Base-by-base conservation (phyloP, 2,888 invertebrate species). In the Eremobia ochroleuca region DNA sequence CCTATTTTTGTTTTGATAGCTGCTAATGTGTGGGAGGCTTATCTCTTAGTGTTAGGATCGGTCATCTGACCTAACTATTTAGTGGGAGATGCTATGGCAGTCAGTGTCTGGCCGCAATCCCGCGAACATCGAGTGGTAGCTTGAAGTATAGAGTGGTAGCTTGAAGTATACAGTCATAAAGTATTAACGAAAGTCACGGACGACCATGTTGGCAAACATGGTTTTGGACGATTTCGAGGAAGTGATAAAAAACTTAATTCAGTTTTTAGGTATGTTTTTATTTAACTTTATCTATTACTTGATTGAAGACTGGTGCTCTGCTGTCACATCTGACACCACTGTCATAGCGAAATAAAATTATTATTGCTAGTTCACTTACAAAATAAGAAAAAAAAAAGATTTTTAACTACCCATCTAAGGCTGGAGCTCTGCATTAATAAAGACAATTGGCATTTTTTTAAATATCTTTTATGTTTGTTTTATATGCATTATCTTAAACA, bases 231-330 rank as follows among this genome's bases (percentile, higher is more conserved):
- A 66, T 13, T 25, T 62, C 4, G 8, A 66, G 8, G 43, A 67
- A 13, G 37, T 70, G 34, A 52, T 78, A 9, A 66, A 34, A 46
- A 70, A 18, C 40, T 31, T 78, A 1, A 31, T 31, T 11, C 58
- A 18, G 1, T 66, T 11, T 37, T 62, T 78, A 46, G 82, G 82
- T 82, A 82, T 58, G 83, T 74, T 55, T 64, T 62, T 62, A 0
- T 79, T 62, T 34, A 31, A 15, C 3, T 67, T 34, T 67, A 34
- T 49, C 49, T 25, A 6, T 11, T 1, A 34, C n/a, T 68, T 52
- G 31, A 49, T 34, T 31, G 4, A 15, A 66, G 1, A 21, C 2
- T 28, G 37, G 37, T 21, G 68, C 37, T 28, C 13, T 69, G 9
- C 3, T 34, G 18, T 18, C 25, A 15, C 21, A 15, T 25, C 8